Evolutionary conservation across 2,888 invertebrate genomes (phyloP), one percentile per base, ranked within the genome.

Genomic region (Aplocera efformata): DNA sequence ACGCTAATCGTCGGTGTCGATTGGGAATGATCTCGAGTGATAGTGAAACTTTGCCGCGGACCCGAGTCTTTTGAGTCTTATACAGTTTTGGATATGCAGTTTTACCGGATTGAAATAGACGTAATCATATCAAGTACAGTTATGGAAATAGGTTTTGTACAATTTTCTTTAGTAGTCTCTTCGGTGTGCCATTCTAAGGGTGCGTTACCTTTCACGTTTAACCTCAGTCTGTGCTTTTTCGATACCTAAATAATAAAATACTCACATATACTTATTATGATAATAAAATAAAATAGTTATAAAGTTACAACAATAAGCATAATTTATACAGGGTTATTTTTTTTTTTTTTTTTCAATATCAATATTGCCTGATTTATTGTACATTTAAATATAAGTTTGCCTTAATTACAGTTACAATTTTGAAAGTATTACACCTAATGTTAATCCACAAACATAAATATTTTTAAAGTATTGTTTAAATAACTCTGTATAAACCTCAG

Each of bases 281-380:
- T 5, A 72, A 68, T 72, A 74, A 79, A 79, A 70, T 73, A 58
- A 64, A 79, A 79, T 85, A 83, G 79, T 71, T 72, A 69, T 72
- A 73, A 72, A 69, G 48, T 62, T 76, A 79, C 71, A 78, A 79
- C 78, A 73, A 65, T 84, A 84, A 82, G 85, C 82, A 85, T 86
- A 84, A 85, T 85, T 84, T 85, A 83, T 85, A 84, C 86, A 85
- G 86, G 85, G 85, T 85, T 86, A 84, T 82, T 81, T 75, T 79
- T 76, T 70, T 66, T 62, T 63, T 63, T 67, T 63, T 28, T 36
- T 37, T 53, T 49, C 44, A 52, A 45, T 50, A 44, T 45, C 41
- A 36, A 43, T 48, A 41, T 42, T 41, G 38, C 43, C 35, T 48
- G 47, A 38, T 49, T 38, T 40, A 40, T 36, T 42, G 48, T 60